Evolutionary conservation across 2,888 invertebrate genomes (phyloP).

Genomic region (Chrysotoxum bicinctum): DNA sequence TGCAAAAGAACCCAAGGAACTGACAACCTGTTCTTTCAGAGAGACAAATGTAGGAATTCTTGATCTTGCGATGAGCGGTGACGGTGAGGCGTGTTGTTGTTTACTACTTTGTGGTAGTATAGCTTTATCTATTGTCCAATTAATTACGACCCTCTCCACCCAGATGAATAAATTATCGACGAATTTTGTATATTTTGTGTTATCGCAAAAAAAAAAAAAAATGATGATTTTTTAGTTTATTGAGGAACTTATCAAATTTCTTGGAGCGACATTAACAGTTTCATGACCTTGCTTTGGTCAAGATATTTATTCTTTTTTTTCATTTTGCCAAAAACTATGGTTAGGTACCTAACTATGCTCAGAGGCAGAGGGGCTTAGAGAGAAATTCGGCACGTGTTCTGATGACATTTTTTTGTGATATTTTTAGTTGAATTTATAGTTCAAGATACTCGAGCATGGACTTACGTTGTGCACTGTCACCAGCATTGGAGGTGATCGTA

Average conservation of each 20-base stretch:
- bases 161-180: conserved; percentile 65
- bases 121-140: conserved; percentile 40
- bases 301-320: conserved; percentile 8
- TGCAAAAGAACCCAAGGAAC: neutral
- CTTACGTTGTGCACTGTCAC: neutral
- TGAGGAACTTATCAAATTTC: conserved; percentile 64
- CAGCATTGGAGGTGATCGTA: neutral
- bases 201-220: conserved; percentile 23
- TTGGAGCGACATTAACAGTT: conserved; percentile 56
- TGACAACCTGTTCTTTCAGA: conserved; percentile 54
- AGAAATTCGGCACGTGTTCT: conserved; percentile 65
- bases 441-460: neutral
- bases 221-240: conserved; percentile 43
- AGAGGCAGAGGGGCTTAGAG: neutral
- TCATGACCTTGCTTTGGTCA: conserved; percentile 59
- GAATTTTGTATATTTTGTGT: conserved; percentile 25
- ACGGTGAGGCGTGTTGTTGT: conserved; percentile 34
- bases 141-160: conserved; percentile 61
- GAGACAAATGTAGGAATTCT: conserved; percentile 27
- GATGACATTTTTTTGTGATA: conserved; percentile 30
- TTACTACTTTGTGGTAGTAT: conserved; percentile 50
- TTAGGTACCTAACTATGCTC: neutral
- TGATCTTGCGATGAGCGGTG: conserved; percentile 1
- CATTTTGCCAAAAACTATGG: neutral
- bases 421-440: neutral